A percentile compares a stretch with the other conserved stretches of the same genome.
These are phyloP conservation scores for Cepphus grylle DNA, from an alignment of 2,113 vertebrate genomes.

Conservation along the genomic window DNA sequence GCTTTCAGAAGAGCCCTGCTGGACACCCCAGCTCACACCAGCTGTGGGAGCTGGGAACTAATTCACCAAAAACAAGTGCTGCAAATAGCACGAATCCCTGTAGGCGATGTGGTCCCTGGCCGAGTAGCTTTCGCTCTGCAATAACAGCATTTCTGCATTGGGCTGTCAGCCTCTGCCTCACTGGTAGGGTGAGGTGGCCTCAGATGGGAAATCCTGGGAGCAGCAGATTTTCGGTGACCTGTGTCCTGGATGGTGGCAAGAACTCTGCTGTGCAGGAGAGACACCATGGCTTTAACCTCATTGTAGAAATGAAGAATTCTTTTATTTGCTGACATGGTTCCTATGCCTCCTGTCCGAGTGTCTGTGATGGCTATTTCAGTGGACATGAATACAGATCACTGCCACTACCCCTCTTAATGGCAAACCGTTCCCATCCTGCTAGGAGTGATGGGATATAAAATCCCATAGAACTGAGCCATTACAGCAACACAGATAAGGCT, in stretches of 20 bases:
- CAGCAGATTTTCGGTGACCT: rapidly evolving
- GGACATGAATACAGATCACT: neutral
- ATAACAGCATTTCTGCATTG: rapidly evolving
- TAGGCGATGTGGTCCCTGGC: neutral
- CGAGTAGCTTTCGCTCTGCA: neutral
- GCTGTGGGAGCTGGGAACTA: neutral
- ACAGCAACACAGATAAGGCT: neutral
- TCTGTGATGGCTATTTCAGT: neutral
- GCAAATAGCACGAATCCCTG: neutral
- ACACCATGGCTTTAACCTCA: neutral
- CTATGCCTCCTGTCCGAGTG: rapidly evolving
- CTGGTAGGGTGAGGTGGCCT: neutral
- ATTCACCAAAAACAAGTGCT: neutral
- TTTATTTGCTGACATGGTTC: neutral
- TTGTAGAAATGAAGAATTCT: neutral
- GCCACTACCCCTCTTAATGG: neutral
- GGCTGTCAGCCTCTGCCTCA: neutral
- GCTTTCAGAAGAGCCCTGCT: neutral
- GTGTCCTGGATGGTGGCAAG: rapidly evolving
- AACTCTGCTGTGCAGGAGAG: neutral
- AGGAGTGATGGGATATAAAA: neutral
- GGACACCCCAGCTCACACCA: neutral
- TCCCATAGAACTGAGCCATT: neutral
- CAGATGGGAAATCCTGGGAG: neutral
- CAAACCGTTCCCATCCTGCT: neutral